Evolutionary conservation across 35 echinoderm and acorn worm species (phyloP).

Genomic region (Heliocidaris erythrogramma): DNA sequence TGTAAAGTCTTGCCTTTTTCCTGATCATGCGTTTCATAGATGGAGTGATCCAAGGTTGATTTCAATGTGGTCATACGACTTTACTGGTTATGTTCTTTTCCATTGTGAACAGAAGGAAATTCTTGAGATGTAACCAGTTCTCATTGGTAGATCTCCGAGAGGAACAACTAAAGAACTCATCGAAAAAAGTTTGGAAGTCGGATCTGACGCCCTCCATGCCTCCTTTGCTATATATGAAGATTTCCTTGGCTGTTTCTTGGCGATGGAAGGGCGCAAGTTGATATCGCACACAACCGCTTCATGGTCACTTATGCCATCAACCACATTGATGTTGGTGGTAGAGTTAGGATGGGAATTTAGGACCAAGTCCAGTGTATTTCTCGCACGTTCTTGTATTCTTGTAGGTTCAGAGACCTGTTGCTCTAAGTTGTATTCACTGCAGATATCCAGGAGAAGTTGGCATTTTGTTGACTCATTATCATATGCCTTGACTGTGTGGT

Average conservation of each 20-base stretch:
- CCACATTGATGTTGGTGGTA: too few relatives aligned
- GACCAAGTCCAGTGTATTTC: slow-evolving; percentile 54
- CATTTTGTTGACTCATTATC: slow-evolving; percentile 42
- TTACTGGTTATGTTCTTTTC: slow-evolving; percentile 45
- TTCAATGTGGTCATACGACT: neutral
- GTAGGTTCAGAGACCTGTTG: slow-evolving; percentile 53
- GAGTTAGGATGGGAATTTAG: slow-evolving; percentile 50
- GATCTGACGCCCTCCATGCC: slow-evolving; percentile 33
- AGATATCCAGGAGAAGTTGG: slow-evolving; percentile 46
- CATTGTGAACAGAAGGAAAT: slow-evolving; percentile 39
- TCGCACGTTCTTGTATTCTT: slow-evolving; percentile 55
- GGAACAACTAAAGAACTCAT: slow-evolving; percentile 45
- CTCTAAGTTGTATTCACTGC: slow-evolving; percentile 58
- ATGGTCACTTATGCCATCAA: slow-evolving; percentile 62
- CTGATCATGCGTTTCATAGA: slow-evolving; percentile 56
- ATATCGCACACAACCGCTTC: slow-evolving; percentile 44
- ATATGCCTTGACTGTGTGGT: too few relatives aligned
- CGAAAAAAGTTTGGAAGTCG: slow-evolving; percentile 43
- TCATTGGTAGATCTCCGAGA: too few relatives aligned
- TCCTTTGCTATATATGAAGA: slow-evolving; percentile 57
- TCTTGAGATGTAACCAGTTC: slow-evolving; percentile 50
- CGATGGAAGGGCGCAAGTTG: slow-evolving; percentile 22
- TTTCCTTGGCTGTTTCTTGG: slow-evolving; percentile 54
- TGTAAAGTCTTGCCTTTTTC: slow-evolving; percentile 60
- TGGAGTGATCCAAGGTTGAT: slow-evolving; percentile 50